These are phyloP conservation scores for Girardia tigrina DNA, from an alignment of 2,888 invertebrate species.

Conservation along the genomic window DNA sequence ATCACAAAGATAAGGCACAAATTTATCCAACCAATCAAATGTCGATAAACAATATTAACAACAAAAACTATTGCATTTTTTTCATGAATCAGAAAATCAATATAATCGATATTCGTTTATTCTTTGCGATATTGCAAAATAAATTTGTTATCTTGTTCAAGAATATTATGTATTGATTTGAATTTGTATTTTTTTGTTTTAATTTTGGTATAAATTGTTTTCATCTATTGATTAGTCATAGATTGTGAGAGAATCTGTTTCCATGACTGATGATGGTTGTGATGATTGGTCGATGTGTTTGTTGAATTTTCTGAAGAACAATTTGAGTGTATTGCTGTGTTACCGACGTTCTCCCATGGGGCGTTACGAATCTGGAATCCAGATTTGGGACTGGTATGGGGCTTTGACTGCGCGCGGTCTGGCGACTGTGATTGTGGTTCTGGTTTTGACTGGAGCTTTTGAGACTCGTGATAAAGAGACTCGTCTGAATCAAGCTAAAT, in stretches of 20 bases:
- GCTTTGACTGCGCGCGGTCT: neutral
- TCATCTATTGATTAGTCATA: neutral
- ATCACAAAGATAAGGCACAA: neutral
- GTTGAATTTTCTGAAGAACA: neutral
- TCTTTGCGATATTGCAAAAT: neutral
- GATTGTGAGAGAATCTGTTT: neutral
- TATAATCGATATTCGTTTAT: neutral
- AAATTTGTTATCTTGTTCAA: too few relatives aligned
- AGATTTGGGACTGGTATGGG: neutral
- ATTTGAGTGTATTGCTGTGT: neutral
- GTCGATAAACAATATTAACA: neutral
- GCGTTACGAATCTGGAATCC: constrained; percentile 5
- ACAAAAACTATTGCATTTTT: neutral
- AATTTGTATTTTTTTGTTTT: too few relatives aligned
- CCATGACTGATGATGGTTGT: neutral
- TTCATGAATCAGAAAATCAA: neutral
- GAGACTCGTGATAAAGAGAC: too few relatives aligned
- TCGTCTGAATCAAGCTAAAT: too few relatives aligned
- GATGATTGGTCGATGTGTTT: neutral
- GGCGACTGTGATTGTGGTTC: neutral
- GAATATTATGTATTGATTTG: too few relatives aligned
- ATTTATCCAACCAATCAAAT: neutral
- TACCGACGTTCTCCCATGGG: neutral
- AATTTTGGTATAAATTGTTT: too few relatives aligned
- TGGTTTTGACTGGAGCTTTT: too few relatives aligned